These are phyloP conservation scores for Eulemur macaco DNA, from an alignment of 2,113 vertebrate species.

Conservation along the genomic window DNA sequence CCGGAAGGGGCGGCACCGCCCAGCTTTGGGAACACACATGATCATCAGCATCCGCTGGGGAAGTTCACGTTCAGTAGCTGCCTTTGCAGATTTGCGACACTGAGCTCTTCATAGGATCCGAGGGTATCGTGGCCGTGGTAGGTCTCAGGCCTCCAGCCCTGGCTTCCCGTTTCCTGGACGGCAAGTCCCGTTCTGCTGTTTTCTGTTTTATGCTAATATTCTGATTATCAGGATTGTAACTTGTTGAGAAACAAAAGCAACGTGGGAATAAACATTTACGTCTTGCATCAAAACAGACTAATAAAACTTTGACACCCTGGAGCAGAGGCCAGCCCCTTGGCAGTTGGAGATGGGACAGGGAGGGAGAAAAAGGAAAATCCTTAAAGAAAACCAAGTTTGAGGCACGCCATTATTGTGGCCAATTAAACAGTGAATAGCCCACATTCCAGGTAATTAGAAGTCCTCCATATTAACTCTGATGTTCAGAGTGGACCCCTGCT, in stretches of 20 bases:
- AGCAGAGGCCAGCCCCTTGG: not conserved
- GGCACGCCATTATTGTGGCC: not conserved
- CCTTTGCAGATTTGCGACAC: constrained; percentile 53
- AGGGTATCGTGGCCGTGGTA: not conserved
- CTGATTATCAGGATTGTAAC: not conserved
- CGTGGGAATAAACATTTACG: not conserved
- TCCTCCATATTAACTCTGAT: constrained; percentile 46
- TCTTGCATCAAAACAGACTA: not conserved
- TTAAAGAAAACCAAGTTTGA: not conserved
- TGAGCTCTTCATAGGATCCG: constrained; percentile 15
- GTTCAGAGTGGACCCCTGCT: constrained; percentile 13
- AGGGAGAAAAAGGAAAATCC: not conserved
- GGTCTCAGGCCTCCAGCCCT: not conserved
- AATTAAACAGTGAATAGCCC: not conserved
- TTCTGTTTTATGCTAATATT: constrained; percentile 26
- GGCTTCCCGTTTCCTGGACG: not conserved
- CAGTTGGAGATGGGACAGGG: not conserved
- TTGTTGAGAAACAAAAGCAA: not conserved
- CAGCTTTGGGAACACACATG: constrained; percentile 67
- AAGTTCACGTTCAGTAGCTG: constrained; percentile 45
- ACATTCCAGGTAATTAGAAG: not conserved
- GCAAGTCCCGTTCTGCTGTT: not conserved
- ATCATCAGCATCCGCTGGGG: constrained; percentile 57
- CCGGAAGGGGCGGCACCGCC: constrained; percentile 63
- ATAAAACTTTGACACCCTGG: not conserved